These are phyloP conservation scores for Pseudorectes ferrugineus DNA, from an alignment of 2,113 vertebrate genomes.

Conservation along the genomic window DNA sequence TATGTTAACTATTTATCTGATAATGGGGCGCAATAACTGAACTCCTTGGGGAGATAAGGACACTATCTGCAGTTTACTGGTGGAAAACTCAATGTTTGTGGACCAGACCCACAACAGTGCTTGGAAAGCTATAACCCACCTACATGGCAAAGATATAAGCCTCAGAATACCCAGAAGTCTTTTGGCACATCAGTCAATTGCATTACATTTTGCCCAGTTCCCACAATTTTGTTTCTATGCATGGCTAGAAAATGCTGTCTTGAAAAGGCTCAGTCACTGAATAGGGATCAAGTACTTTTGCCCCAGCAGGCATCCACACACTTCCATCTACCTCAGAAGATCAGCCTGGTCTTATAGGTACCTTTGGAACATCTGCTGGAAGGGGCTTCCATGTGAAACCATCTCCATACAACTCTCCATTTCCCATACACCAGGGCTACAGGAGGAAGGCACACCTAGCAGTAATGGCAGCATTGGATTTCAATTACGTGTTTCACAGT, in stretches of 20 bases:
- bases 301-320: background rate
- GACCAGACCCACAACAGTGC: background rate
- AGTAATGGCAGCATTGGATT: background rate
- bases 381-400: background rate
- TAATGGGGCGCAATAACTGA: background rate
- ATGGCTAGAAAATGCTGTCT: background rate
- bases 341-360: background rate
- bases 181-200: background rate
- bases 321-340: background rate
- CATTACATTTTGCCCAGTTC: background rate
- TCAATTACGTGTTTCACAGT: background rate
- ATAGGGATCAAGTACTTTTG: background rate
- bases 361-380: background rate
- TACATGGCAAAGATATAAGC: slow-evolving; percentile 9
- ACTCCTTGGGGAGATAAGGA: background rate
- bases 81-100: background rate
- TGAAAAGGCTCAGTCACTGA: background rate
- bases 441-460: background rate
- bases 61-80: background rate
- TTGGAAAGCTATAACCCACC: background rate
- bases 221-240: background rate
- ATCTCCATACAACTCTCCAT: background rate
- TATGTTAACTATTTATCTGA: background rate
- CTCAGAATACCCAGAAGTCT: slow-evolving; percentile 14
- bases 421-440: background rate